Evolutionary conservation across 2,797 vertebrate genomes (phyloP), one percentile per base, ranked within the genome.

Genomic region (Tragopan temminckii): DNA sequence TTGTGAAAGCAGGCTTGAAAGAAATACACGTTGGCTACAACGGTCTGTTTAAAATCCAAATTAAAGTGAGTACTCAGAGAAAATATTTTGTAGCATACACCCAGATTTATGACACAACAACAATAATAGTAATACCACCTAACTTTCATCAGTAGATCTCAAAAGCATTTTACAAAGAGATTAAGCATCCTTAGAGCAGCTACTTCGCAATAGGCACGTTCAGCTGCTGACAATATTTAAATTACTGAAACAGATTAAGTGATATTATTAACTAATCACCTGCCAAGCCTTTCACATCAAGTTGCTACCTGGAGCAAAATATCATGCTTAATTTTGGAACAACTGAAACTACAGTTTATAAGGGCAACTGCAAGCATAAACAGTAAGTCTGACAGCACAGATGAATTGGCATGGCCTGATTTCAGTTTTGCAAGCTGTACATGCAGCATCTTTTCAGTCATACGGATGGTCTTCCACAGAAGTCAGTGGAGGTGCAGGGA

Each of bases 111-210:
- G 89, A 88, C 92, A 94, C 92, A 90, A 94, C 84, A 87, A 68
- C 75, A 94, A 85, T 31, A 94, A 77, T 62, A 84, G 70, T 90
- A 96, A 79, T 70, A 86, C 62, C 46, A 67, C 88, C 52, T 88
- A 66, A 93, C 89, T 94, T 96, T 96, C 90, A 96, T 96, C 93
- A 94, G 91, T 55, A 85, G 61, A 94, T 96, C 95, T 96, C 1
- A 68, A 94, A 94, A 83, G 53, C 78, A 46, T 75, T 94, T 85
- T 77, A 78, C 38, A 80, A 66, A 94, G 70, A 61, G 45, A 88
- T 93, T 86, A 96, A 94, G 64, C 85, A 94, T 90, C 57, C 77
- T 93, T 42, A 82, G 59, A 91, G 40, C 53, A 92, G 48, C 91
- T 91, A 88, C 87, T 97, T 94, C 9, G 55, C 79, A 93, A 92